Conservation (phyloP, 2,797 vertebrate genomes). For the Zenarchopterus dispar region DNA sequence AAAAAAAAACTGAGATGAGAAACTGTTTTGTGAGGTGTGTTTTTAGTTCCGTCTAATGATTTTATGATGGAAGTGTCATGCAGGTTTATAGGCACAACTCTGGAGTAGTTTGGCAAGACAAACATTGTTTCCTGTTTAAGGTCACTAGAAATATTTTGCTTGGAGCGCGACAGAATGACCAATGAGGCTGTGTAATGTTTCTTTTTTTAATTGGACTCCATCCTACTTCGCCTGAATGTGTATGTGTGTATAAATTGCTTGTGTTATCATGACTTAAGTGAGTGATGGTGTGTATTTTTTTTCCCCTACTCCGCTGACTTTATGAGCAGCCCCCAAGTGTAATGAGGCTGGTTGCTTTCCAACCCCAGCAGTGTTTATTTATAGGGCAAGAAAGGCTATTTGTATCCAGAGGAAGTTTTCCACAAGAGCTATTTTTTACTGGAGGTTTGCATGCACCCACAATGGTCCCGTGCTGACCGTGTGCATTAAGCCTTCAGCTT, state of each 20-base stretch:
- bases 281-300: slow-evolving; percentile 34
- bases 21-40: slow-evolving; percentile 29
- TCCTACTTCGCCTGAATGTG: not conserved
- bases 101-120: not conserved
- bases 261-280: slow-evolving; percentile 15
- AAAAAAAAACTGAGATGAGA: slow-evolving; percentile 2
- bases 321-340: slow-evolving; percentile 38
- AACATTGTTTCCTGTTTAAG: slow-evolving; percentile 9
- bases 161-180: slow-evolving; percentile 13
- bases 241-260: slow-evolving; percentile 15
- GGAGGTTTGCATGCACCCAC: slow-evolving; percentile 32
- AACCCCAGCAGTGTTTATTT: slow-evolving; percentile 74
- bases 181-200: slow-evolving; percentile 5
- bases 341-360: slow-evolving; percentile 65
- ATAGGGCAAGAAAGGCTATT: slow-evolving; percentile 78
- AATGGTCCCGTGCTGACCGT: slow-evolving; percentile 29
- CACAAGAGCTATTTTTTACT: slow-evolving; percentile 60
- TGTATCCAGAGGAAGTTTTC: slow-evolving; percentile 73
- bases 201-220: slow-evolving; percentile 16
- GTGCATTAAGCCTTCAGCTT: slow-evolving; percentile 14
- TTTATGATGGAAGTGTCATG: slow-evolving; percentile 10
- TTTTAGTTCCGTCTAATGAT: slow-evolving; percentile 26
- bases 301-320: slow-evolving; percentile 43
- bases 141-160: slow-evolving; percentile 6
- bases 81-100: slow-evolving; percentile 22